A percentile compares a stretch with the other conserved stretches of the same genome.
These are phyloP conservation scores for Barnardius zonarius DNA, from an alignment of 2,113 vertebrate genomes.

Conservation along the genomic window DNA sequence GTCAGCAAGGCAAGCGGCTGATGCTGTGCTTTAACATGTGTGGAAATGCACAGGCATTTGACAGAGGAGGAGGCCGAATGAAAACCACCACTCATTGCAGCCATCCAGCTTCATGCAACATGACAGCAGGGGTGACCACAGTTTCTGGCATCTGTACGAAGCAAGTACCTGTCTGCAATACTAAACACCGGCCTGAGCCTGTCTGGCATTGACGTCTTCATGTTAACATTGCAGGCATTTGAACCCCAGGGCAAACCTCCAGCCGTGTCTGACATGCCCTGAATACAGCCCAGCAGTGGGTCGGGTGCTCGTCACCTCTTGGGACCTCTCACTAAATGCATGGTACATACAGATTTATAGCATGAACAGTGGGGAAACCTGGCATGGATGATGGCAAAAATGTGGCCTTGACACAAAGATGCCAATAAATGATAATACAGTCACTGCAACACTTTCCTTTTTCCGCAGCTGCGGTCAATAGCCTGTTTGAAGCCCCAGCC, in stretches of 20 bases:
- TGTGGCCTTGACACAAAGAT: neutral
- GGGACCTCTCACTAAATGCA: neutral
- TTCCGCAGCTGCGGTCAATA: neutral
- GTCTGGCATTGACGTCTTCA: neutral
- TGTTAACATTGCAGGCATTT: neutral
- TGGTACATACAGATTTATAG: neutral
- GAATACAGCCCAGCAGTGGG: neutral
- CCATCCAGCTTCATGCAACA: accelerated
- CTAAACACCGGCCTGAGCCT: neutral
- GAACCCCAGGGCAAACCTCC: neutral
- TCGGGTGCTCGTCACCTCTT: accelerated
- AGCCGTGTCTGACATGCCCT: accelerated
- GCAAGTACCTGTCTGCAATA: neutral
- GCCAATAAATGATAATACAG: neutral
- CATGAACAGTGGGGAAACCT: accelerated
- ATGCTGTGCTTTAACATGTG: neutral
- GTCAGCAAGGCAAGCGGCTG: neutral
- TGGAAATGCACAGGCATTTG: neutral
- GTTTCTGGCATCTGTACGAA: accelerated
- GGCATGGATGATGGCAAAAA: neutral
- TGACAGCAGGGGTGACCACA: neutral
- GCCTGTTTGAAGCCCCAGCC: neutral
- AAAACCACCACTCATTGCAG: neutral
- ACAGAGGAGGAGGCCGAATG: neutral
- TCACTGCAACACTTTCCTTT: neutral